phyloP scores from a whole-genome alignment of 2,888 invertebrate species.

The Netelia virgata region DNA sequence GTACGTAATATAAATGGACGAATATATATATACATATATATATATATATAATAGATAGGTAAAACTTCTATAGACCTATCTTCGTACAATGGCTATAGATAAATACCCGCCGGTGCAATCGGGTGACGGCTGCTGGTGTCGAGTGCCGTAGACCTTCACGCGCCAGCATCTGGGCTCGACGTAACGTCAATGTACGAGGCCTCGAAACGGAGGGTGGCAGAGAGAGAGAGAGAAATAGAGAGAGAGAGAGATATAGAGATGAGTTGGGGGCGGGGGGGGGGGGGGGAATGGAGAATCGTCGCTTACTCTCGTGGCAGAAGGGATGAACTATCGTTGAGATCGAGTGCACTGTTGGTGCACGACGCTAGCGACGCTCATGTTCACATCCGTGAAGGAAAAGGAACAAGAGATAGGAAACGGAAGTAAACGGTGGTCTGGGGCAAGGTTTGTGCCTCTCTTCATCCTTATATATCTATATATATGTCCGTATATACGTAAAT shows the following conservation, averaged over 20 bases:
- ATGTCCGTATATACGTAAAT: neutral
- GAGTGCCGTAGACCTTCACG: conserved; percentile 52
- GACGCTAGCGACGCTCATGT: neutral
- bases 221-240: conserved; percentile 2
- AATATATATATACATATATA: neutral
- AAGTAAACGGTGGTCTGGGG: conserved; percentile 32
- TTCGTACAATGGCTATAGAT: neutral
- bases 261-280: no score
- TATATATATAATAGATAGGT: conserved; percentile 1
- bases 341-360: conserved; percentile 18
- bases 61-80: neutral
- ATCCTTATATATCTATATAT: conserved; percentile 25
- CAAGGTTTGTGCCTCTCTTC: conserved; percentile 13
- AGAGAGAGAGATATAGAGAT: neutral
- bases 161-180: conserved; percentile 80
- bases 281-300: conserved; percentile 57
- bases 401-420: conserved; percentile 50
- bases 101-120: conserved; percentile 70
- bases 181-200: conserved; percentile 77
- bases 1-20: neutral
- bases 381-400: conserved; percentile 34
- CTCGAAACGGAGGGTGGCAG: conserved; percentile 44
- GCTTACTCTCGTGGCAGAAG: conserved; percentile 50
- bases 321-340: conserved; percentile 27
- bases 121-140: conserved; percentile 72